A percentile compares a stretch with the other conserved stretches of the same genome.
phyloP scores from a whole-genome alignment of 2,113 vertebrate species.

The Hippocampus comes region DNA sequence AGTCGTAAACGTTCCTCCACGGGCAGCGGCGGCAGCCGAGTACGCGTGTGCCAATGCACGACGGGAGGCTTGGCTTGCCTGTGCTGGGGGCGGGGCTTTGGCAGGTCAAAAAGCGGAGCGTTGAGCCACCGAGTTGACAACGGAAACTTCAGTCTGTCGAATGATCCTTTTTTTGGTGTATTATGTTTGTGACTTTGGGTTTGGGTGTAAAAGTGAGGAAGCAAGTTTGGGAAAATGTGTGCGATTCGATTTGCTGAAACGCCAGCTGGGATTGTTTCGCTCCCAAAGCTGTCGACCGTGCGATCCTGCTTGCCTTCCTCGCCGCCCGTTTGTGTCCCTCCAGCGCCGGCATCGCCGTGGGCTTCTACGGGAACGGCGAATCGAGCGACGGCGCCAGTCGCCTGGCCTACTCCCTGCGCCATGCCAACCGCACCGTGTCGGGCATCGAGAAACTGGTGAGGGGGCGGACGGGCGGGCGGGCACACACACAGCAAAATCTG shows the following conservation, averaged over 20 bases:
- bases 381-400: slow-evolving; percentile 87
- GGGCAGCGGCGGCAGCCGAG: not conserved
- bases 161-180: too few relatives aligned
- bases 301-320: not conserved
- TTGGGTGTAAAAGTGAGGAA: too few relatives aligned
- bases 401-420: slow-evolving; percentile 87
- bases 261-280: not conserved
- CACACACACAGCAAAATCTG: not conserved
- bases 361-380: slow-evolving; percentile 95
- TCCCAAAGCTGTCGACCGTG: not conserved
- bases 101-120: not conserved
- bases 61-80: too few relatives aligned
- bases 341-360: slow-evolving; percentile 91
- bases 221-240: too few relatives aligned
- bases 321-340: slow-evolving; percentile 13
- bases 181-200: too few relatives aligned
- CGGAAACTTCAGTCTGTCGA: too few relatives aligned
- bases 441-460: slow-evolving; percentile 89
- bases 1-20: not conserved
- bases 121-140: not conserved
- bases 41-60: not conserved
- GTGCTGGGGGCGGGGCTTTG: not conserved
- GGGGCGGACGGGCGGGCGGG: not conserved
- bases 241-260: not conserved
- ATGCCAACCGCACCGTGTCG: slow-evolving; percentile 88